A percentile compares a stretch with the other conserved stretches of the same genome.
phyloP scores from a whole-genome alignment of 2,888 invertebrate species.

The Punctoribates punctum region DNA sequence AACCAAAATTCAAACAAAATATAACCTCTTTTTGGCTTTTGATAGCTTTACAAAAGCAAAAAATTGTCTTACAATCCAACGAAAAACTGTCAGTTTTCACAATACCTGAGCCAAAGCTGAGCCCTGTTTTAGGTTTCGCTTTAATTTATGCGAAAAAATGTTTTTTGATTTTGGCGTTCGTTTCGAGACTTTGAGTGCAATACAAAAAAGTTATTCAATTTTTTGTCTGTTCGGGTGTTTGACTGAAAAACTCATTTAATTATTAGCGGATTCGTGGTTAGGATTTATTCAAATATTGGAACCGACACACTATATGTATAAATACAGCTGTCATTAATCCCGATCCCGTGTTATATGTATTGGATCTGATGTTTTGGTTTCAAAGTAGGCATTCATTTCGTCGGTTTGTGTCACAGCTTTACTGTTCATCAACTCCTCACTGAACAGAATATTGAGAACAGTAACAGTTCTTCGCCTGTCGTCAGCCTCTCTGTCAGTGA shows the following conservation, averaged over 20 bases:
- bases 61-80: not conserved
- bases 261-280: not conserved
- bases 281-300: not conserved
- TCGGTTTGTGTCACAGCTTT: constrained; percentile 6
- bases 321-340: constrained; percentile 35
- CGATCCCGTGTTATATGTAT: constrained; percentile 1
- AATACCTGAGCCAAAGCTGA: no score
- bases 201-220: not conserved
- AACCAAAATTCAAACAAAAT: not conserved
- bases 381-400: not conserved
- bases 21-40: constrained; percentile 5
- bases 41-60: not conserved
- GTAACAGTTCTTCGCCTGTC: not conserved
- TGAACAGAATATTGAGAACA: not conserved
- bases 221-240: not conserved
- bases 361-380: constrained; percentile 8
- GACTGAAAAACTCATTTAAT: not conserved
- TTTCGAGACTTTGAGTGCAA: no score
- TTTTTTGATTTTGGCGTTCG: constrained; percentile 1
- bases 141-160: not conserved
- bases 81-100: not conserved
- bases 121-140: no score
- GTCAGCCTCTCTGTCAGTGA: constrained; percentile 17
- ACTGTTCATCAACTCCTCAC: constrained; percentile 7
- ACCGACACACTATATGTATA: constrained; percentile 17